Conservation (phyloP, 2,888 invertebrate species). For the Endotricha flammealis region DNA sequence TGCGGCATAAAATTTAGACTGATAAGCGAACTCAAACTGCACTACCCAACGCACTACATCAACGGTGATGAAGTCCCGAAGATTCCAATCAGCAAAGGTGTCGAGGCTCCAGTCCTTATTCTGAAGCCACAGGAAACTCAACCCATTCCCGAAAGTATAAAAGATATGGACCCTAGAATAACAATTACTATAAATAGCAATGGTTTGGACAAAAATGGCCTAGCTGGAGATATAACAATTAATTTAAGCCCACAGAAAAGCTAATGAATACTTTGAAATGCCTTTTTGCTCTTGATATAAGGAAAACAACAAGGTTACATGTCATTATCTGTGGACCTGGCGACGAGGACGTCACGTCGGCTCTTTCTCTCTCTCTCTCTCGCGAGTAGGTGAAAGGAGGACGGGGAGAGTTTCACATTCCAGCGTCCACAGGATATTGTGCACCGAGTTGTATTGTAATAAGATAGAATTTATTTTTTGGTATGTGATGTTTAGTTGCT, state of each 20-base stretch:
- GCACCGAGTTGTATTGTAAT: too few species aligned
- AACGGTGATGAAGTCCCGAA: constrained; percentile 22
- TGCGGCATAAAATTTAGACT: constrained; percentile 59
- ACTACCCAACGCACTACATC: constrained; percentile 63
- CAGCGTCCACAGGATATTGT: too few species aligned
- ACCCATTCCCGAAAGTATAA: not conserved
- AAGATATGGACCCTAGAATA: constrained; percentile 11
- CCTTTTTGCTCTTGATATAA: too few species aligned
- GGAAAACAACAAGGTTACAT: too few species aligned
- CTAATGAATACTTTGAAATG: too few species aligned
- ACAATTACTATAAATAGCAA: constrained; percentile 21
- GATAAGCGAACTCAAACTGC: constrained; percentile 58
- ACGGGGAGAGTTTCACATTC: too few species aligned
- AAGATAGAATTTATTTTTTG: too few species aligned
- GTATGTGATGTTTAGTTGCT: too few species aligned
- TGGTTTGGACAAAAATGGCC: constrained; percentile 37
- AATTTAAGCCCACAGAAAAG: constrained; percentile 42
- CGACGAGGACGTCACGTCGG: too few species aligned
- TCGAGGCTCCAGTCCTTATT: constrained; percentile 12
- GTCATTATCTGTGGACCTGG: too few species aligned
- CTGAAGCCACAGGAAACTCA: constrained; percentile 10
- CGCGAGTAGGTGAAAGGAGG: too few species aligned
- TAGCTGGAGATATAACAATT: constrained; percentile 55
- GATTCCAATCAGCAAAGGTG: constrained; percentile 17
- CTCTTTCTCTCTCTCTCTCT: too few species aligned